Conservation (phyloP, 1,140 invertebrate species). For the Zaprionus ornatus region DNA sequence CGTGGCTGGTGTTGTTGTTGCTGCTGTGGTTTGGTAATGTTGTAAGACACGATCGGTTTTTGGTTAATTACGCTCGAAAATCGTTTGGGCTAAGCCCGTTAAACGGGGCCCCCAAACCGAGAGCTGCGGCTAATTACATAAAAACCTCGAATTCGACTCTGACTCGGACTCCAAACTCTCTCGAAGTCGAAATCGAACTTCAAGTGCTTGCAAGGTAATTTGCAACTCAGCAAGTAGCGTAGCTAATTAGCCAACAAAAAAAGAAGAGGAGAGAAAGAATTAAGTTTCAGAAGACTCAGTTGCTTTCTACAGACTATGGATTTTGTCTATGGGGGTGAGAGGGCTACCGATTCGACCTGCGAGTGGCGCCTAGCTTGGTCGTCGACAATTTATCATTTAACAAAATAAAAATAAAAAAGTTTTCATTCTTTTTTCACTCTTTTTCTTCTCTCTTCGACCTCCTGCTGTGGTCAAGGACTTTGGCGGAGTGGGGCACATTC, state of each 20-base stretch:
- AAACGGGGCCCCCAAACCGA: constrained; percentile 36
- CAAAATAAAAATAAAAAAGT: constrained; percentile 66
- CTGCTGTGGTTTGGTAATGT: constrained; percentile 17
- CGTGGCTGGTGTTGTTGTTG: constrained; percentile 3
- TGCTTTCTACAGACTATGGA: constrained; percentile 34
- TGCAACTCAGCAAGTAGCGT: constrained; percentile 47
- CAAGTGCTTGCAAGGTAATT: constrained; percentile 36
- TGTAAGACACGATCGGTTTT: constrained; percentile 76
- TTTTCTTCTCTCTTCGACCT: constrained; percentile 7
- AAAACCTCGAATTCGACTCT: constrained; percentile 53
- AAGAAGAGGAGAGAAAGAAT: constrained; percentile 19
- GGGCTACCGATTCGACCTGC: constrained; percentile 48
- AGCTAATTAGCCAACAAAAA: constrained; percentile 40
- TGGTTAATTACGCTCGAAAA: constrained; percentile 65
- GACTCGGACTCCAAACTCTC: constrained; percentile 8
- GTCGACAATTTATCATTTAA: constrained; percentile 49
- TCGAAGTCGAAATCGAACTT: constrained; percentile 38
- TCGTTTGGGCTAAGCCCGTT: constrained; percentile 38
- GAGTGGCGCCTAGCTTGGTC: constrained; percentile 50
- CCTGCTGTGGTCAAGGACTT: constrained; percentile 65
- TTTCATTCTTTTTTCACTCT: constrained; percentile 57
- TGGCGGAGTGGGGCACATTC: constrained; percentile 49
- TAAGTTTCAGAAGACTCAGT: constrained; percentile 17
- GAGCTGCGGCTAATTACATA: constrained; percentile 69
- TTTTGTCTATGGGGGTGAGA: constrained; percentile 19